A percentile compares a stretch with the other conserved stretches of the same genome.
Conservation (phyloP, 2,113 vertebrate genomes). For the Corythaeola cristata region DNA sequence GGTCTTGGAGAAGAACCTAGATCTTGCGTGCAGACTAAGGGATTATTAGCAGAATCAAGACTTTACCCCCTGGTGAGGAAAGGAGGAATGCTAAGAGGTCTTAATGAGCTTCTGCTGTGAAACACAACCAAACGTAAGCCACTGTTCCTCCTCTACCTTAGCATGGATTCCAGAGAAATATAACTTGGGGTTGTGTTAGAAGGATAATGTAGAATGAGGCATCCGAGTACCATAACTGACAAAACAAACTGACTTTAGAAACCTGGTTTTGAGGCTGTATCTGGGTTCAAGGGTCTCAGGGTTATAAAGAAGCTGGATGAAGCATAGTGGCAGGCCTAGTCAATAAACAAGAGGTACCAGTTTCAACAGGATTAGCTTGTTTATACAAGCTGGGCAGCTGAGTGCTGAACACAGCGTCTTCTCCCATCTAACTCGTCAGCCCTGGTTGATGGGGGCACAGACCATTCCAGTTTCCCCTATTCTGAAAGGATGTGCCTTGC, state of each 20-base stretch:
- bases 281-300: background rate
- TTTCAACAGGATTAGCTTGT: background rate
- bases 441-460: background rate
- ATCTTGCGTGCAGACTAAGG: background rate
- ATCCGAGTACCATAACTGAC: background rate
- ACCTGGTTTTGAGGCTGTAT: background rate
- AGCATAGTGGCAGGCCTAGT: background rate
- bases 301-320: background rate
- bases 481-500: background rate
- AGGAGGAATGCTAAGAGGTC: background rate
- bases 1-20: background rate
- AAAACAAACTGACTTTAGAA: background rate
- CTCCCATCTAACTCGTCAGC: background rate
- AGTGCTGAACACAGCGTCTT: background rate
- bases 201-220: background rate
- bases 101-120: background rate
- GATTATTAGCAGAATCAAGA: background rate
- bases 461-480: background rate
- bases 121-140: background rate
- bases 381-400: background rate
- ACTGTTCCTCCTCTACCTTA: background rate
- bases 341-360: background rate
- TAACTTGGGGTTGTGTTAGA: background rate
- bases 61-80: no score
- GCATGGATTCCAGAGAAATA: background rate